Conservation (phyloP, 2,888 invertebrate species). For the Pandemis cinnamomeana region DNA sequence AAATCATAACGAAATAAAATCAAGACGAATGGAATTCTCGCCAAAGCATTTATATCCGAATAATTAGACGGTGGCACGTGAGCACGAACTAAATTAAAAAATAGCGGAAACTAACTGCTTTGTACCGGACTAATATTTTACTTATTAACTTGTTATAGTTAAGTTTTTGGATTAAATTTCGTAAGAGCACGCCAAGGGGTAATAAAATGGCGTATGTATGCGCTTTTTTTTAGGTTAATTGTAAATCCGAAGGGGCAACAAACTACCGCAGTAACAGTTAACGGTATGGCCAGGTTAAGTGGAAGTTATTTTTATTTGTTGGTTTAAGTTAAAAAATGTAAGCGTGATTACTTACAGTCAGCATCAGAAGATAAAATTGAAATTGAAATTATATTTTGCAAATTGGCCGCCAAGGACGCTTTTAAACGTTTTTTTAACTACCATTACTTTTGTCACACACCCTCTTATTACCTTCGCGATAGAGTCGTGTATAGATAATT, state of each 20-base stretch:
- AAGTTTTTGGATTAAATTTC: conserved; percentile 15
- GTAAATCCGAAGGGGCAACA: conserved; percentile 54
- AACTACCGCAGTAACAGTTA: conserved; percentile 58
- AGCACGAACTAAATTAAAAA: conserved; percentile 21
- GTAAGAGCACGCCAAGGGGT: conserved; percentile 34
- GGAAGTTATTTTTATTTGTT: conserved; percentile 56
- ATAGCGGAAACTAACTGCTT: conserved; percentile 11
- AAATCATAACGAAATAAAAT: not conserved
- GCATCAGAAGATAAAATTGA: too few relatives aligned
- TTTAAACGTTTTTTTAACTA: too few relatives aligned
- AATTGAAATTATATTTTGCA: too few relatives aligned
- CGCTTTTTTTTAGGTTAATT: conserved; percentile 58
- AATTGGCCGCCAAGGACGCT: too few relatives aligned
- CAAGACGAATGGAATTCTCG: not conserved
- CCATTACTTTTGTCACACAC: too few relatives aligned
- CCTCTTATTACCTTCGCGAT: too few relatives aligned
- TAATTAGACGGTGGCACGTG: conserved; percentile 20
- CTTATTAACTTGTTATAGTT: conserved; percentile 35
- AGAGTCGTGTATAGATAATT: too few relatives aligned
- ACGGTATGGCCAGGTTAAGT: conserved; percentile 65
- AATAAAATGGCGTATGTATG: conserved; percentile 42
- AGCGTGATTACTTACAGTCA: not conserved
- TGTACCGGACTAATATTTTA: conserved; percentile 18
- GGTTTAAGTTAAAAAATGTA: conserved; percentile 44
- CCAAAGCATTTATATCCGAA: conserved; percentile 5